These are phyloP conservation scores for Harpagus bidentatus DNA, from an alignment of 2,113 vertebrate species.

Conservation along the genomic window DNA sequence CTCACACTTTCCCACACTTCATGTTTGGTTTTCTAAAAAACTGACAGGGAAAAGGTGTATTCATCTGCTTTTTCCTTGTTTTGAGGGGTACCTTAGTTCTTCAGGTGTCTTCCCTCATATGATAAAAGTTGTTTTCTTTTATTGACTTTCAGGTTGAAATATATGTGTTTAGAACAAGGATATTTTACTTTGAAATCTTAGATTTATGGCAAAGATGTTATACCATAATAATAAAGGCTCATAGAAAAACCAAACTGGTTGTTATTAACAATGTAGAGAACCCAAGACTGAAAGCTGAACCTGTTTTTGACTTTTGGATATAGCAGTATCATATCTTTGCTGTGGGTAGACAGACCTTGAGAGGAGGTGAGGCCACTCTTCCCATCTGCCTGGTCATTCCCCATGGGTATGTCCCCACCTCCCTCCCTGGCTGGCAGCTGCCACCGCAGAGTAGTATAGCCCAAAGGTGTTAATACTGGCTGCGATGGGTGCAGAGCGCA, in stretches of 20 bases:
- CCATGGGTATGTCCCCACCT: accelerated
- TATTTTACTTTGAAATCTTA: not conserved
- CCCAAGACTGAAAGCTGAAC: not conserved
- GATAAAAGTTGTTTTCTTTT: not conserved
- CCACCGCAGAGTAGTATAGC: not conserved
- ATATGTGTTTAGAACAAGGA: not conserved
- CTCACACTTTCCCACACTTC: not conserved
- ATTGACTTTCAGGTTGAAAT: not conserved
- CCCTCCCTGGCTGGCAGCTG: not conserved
- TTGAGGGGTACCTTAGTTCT: not conserved
- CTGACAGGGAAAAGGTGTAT: not conserved
- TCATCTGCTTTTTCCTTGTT: not conserved
- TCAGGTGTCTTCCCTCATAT: not conserved
- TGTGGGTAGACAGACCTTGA: not conserved
- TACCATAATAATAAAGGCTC: not conserved
- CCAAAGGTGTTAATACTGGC: not conserved
- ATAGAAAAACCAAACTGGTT: not conserved
- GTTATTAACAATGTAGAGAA: not conserved
- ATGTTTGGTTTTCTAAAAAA: not conserved
- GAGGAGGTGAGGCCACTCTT: not conserved
- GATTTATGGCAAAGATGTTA: not conserved
- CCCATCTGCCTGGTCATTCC: not conserved
- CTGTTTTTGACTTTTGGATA: not conserved
- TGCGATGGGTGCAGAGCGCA: not conserved
- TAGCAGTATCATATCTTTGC: not conserved